Conservation (phyloP, 1,140 invertebrate species). For the Linepithema humile region DNA sequence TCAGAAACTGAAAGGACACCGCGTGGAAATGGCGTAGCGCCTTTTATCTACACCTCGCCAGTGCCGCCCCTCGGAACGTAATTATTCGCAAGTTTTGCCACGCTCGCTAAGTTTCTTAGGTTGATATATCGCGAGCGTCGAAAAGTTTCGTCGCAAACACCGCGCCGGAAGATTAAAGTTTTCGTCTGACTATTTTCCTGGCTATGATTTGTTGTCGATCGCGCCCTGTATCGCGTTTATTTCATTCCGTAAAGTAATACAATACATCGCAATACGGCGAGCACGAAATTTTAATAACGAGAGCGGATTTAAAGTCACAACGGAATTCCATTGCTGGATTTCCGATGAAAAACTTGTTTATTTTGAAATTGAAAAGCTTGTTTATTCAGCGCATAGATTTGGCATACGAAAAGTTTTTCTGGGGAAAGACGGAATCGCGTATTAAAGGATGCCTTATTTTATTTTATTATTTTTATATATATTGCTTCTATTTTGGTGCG, state of each 20-base stretch:
- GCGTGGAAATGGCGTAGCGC: neutral
- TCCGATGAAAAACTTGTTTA: neutral
- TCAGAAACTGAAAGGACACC: conserved; percentile 26
- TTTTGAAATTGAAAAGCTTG: neutral
- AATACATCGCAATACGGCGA: neutral
- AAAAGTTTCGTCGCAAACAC: conserved; percentile 26
- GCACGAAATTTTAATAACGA: neutral
- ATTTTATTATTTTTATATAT: neutral
- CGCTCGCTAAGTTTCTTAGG: conserved; percentile 44
- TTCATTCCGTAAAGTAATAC: neutral
- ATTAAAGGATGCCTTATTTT: neutral
- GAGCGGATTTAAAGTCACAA: neutral
- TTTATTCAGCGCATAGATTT: neutral
- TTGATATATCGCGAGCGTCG: conserved; percentile 57
- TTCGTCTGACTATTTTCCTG: conserved; percentile 12
- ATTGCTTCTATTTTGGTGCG: too few relatives aligned
- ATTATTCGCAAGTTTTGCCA: conserved; percentile 63
- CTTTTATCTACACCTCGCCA: conserved; percentile 67
- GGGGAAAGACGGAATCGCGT: neutral
- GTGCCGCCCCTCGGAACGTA: conserved; percentile 56
- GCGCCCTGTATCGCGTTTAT: neutral
- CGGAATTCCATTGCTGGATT: neutral
- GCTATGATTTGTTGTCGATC: conserved; percentile 26
- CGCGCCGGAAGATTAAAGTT: conserved; percentile 38
- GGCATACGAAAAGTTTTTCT: neutral